Evolutionary conservation across 2,888 invertebrate genomes (phyloP).

Genomic region (Rhyacophila evoluta): DNA sequence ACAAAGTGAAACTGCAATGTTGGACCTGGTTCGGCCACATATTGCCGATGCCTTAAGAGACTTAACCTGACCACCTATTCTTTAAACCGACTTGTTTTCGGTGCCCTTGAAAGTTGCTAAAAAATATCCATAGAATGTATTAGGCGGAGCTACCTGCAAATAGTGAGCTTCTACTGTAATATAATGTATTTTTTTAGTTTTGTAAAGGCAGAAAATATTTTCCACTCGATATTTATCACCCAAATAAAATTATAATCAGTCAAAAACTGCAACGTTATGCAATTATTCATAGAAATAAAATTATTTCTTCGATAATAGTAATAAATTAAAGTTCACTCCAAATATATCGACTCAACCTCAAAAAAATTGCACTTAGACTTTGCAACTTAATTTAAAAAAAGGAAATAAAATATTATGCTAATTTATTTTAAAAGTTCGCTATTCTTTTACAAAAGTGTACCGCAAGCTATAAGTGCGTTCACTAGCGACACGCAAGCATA

Average conservation of each 20-base stretch:
- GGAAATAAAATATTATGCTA: not conserved
- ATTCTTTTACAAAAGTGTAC: not conserved
- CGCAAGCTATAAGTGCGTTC: too few species aligned
- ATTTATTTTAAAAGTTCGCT: not conserved
- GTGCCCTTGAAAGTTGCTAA: too few species aligned
- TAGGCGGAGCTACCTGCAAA: too few species aligned
- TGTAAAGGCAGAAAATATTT: not conserved
- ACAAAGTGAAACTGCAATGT: too few species aligned
- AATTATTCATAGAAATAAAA: not conserved
- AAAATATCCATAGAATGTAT: too few species aligned
- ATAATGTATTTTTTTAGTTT: not conserved
- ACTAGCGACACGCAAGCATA: too few species aligned
- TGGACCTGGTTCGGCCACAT: too few species aligned
- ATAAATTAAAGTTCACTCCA: not conserved
- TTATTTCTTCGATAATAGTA: not conserved
- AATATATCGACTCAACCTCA: not conserved
- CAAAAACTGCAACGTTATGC: not conserved
- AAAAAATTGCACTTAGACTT: not conserved
- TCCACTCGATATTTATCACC: not conserved
- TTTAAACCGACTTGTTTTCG: too few species aligned
- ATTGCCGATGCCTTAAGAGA: too few species aligned
- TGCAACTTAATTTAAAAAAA: not conserved
- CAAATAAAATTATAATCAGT: slow-evolving; percentile 20
- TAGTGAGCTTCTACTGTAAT: too few species aligned
- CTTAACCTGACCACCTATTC: too few species aligned